phyloP scores from a whole-genome alignment of 1,140 invertebrate species.

The Spodoptera litura region DNA sequence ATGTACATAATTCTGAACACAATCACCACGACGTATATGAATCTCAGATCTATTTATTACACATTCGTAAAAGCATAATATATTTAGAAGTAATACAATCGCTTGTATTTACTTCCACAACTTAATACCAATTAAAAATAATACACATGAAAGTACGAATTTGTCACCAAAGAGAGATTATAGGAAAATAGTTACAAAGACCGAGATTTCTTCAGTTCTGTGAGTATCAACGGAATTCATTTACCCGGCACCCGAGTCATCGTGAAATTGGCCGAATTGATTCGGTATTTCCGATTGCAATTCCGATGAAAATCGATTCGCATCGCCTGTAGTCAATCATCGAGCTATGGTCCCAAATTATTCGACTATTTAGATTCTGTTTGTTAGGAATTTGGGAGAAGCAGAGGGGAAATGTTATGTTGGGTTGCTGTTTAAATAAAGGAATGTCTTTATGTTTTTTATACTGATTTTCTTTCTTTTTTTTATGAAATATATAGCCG shows the following conservation, averaged over 20 bases:
- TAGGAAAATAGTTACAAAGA: no score
- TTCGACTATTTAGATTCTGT: constrained; percentile 38
- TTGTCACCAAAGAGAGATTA: no score
- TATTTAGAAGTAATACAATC: no score
- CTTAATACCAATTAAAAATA: no score
- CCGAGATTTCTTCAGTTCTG: constrained; percentile 5
- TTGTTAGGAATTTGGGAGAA: constrained; percentile 9
- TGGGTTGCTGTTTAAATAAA: constrained; percentile 6
- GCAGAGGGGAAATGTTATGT: constrained; percentile 2
- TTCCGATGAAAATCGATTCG: constrained; percentile 73
- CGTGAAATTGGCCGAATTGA: constrained; percentile 76
- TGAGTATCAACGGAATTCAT: constrained; percentile 62
- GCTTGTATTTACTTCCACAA: no score
- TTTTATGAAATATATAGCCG: no score
- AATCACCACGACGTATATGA: no score
- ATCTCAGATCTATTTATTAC: no score
- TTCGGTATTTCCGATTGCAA: constrained; percentile 79
- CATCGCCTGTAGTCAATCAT: constrained; percentile 49
- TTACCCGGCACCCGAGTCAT: constrained; percentile 66
- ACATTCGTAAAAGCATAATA: no score
- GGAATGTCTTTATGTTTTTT: neutral
- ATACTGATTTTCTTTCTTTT: neutral
- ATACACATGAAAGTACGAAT: no score
- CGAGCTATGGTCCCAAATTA: constrained; percentile 49
- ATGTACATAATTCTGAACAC: no score